These are phyloP conservation scores for Acanthosepion esculentum DNA, from an alignment of 2,888 invertebrate species.

Conservation along the genomic window DNA sequence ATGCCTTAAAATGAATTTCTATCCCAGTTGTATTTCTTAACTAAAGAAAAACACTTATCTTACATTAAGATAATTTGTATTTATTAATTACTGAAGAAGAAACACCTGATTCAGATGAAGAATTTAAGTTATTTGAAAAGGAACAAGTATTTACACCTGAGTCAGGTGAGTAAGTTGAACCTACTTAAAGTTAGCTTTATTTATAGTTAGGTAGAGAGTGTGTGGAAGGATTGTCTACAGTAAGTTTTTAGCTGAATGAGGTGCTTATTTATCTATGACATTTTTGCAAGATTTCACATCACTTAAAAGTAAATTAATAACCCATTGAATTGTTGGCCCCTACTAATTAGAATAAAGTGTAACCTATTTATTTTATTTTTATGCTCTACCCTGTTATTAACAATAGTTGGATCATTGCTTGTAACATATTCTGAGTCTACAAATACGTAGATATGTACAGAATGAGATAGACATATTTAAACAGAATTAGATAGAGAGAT, in stretches of 20 bases:
- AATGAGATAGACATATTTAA: not conserved
- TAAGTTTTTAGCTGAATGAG: not conserved
- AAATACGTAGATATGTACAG: not conserved
- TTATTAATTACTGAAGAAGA: not conserved
- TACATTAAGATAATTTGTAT: too few species aligned
- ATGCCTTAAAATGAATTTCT: too few species aligned
- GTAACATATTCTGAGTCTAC: not conserved
- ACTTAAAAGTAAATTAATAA: constrained; percentile 12
- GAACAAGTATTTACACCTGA: constrained; percentile 33
- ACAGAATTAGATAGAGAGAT: not conserved
- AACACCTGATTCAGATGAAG: constrained; percentile 5
- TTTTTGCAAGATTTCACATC: not conserved
- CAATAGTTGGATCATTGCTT: not conserved
- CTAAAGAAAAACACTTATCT: too few species aligned
- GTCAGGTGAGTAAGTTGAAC: not conserved
- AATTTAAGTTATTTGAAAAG: constrained; percentile 20
- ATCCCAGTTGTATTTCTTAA: too few species aligned
- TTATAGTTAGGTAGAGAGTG: not conserved
- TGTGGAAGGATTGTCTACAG: not conserved
- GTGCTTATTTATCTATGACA: not conserved
- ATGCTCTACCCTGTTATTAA: not conserved
- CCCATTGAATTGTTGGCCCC: not conserved
- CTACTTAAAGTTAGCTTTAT: not conserved
- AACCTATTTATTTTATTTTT: not conserved
- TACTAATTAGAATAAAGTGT: constrained; percentile 8